These are phyloP conservation scores for Notospermus geniculatus DNA, from an alignment of 1,140 invertebrate genomes.

Conservation along the genomic window DNA sequence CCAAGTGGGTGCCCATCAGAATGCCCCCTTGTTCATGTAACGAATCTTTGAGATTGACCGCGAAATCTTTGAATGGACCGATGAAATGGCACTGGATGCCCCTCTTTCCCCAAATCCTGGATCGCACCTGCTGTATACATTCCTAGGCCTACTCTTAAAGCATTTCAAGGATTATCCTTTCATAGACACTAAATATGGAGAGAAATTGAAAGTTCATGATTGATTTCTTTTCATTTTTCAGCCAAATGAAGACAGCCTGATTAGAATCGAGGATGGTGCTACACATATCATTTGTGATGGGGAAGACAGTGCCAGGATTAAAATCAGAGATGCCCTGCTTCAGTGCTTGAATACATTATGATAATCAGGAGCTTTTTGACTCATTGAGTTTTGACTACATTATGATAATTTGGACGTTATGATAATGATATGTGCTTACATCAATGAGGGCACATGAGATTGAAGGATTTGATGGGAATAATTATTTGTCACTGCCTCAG, in stretches of 20 bases:
- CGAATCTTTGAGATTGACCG: too few relatives aligned
- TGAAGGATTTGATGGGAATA: too few relatives aligned
- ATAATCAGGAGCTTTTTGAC: not conserved
- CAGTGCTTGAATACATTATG: conserved; percentile 64
- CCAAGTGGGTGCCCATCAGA: too few relatives aligned
- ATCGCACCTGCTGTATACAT: not conserved
- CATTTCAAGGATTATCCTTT: too few relatives aligned
- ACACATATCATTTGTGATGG: conserved; percentile 88
- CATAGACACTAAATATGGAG: not conserved
- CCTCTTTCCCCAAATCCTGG: not conserved
- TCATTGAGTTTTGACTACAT: too few relatives aligned
- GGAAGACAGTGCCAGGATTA: conserved; percentile 70
- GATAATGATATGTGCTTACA: too few relatives aligned
- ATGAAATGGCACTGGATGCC: too few relatives aligned
- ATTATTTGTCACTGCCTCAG: not conserved
- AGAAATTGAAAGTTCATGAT: not conserved
- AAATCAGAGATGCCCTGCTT: conserved; percentile 73
- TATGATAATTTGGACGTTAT: too few relatives aligned
- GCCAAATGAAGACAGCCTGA: conserved; percentile 82
- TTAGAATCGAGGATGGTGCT: conserved; percentile 78
- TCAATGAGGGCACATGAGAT: too few relatives aligned
- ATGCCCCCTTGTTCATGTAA: too few relatives aligned
- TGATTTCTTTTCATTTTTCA: conserved; percentile 54
- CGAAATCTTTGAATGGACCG: too few relatives aligned
- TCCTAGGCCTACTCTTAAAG: too few relatives aligned